Base-by-base conservation (phyloP, 1,140 invertebrate species). In the Listronotus bonariensis region DNA sequence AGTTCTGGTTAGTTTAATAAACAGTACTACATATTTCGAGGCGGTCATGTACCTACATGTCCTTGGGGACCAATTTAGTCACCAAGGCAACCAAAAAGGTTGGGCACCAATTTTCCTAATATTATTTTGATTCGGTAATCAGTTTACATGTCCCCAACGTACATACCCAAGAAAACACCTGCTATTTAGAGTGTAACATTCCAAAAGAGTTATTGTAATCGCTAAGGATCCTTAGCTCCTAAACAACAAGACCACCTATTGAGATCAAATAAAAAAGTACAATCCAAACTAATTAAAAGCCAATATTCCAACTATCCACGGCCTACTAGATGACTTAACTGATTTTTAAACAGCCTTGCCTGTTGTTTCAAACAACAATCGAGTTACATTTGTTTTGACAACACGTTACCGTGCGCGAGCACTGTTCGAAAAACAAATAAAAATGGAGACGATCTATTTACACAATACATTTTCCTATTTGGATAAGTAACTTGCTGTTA, bases 311-410 rank as follows among this genome's bases (percentile, higher is more conserved):
- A 48, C 15, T 48, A 20, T 20, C 15, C 15, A 18, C 15, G 15
- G 45, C 45, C 45, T 48, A 48, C 45, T 48, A 48, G 45, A 48
- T 48, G 45, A 48, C 45, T 48, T 48, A 6, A 20, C 45, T 48
- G 45, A 26, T 48, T 48, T 48, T 48, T 48, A 48, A 48, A 48
- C 45, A 48, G 45, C 15, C 10, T 12, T 48, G 45, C 6, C 45
- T 48, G 45, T 48, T 48, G 45, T 48, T 48, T 48, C 45, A 48
- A 26, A 48, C 45, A 48, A 48, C 45, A 48, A 48, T 48, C 45
- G 45, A 15, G 45, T 26, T 18, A 17, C 45, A 48, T 48, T 48
- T 48, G 45, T 48, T 48, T 48, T 48, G 45, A 48, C 45, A 48
- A 48, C 18, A 26, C 15, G 18, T 9, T 12, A 36, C 11, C 8